These are phyloP conservation scores for Actinopyga echinites DNA, from an alignment of 53 echinoderm and acorn worm species.

Conservation along the genomic window DNA sequence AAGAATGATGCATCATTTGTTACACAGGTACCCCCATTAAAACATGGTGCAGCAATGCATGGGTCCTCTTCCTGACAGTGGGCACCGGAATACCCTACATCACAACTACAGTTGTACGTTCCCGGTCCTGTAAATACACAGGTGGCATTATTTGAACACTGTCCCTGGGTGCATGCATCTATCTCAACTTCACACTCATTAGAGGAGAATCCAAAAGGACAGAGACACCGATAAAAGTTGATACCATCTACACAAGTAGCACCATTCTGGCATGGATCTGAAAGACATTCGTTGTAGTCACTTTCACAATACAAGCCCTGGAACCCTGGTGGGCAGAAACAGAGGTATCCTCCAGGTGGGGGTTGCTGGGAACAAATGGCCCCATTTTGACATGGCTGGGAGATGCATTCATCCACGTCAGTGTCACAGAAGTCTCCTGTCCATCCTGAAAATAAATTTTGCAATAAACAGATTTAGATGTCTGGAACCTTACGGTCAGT, in stretches of 20 bases:
- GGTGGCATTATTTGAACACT: conserved; percentile 60
- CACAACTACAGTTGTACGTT: conserved; percentile 52
- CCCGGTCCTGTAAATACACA: conserved; percentile 43
- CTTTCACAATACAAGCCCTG: neutral
- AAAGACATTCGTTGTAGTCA: conserved; percentile 42
- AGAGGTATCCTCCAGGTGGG: conserved; percentile 53
- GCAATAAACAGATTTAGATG: too few relatives aligned
- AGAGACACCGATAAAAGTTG: conserved; percentile 42
- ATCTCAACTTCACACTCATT: conserved; percentile 52
- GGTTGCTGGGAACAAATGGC: conserved; percentile 49
- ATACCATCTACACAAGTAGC: conserved; percentile 34
- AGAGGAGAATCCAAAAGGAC: conserved; percentile 40
- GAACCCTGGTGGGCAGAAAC: conserved; percentile 53
- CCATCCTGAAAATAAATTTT: conserved; percentile 40
- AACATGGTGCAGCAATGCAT: conserved; percentile 53
- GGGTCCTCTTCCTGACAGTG: conserved; percentile 42
- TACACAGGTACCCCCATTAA: conserved; percentile 61
- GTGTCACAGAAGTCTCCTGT: conserved; percentile 52
- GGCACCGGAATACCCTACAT: conserved; percentile 48
- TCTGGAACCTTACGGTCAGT: too few relatives aligned
- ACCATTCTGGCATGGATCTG: conserved; percentile 46
- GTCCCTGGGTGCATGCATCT: conserved; percentile 52
- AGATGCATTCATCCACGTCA: conserved; percentile 62
- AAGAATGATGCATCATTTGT: conserved; percentile 24
- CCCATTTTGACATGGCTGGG: conserved; percentile 57